Evolutionary conservation across 2,888 invertebrate genomes (phyloP).

Genomic region (Leucania comma): DNA sequence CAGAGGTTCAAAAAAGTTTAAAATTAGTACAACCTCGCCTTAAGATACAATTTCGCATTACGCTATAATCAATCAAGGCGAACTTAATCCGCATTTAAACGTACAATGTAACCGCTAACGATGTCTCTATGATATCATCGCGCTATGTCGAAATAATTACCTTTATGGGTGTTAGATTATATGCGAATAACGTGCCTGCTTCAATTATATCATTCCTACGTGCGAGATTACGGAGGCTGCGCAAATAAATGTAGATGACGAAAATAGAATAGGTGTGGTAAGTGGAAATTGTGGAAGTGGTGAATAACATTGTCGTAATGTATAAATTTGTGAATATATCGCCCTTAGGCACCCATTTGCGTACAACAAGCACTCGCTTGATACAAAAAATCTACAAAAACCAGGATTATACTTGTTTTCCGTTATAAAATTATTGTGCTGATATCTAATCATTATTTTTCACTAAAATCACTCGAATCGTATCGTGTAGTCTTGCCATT

Average conservation of each 20-base stretch:
- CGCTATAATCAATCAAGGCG: conserved; percentile 67
- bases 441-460: neutral
- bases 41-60: conserved; percentile 63
- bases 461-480: neutral
- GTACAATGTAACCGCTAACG: conserved; percentile 66
- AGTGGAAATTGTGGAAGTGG: neutral
- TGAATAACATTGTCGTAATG: neutral
- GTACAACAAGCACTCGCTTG: neutral
- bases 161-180: conserved; percentile 66
- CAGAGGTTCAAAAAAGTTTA: too few species aligned
- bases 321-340: neutral
- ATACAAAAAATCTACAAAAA: neutral
- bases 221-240: conserved; percentile 45
- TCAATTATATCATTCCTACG: conserved; percentile 61
- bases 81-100: conserved; percentile 66
- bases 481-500: neutral
- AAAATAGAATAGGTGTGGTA: conserved; percentile 44
- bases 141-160: conserved; percentile 67
- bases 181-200: conserved; percentile 60
- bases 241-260: conserved; percentile 29
- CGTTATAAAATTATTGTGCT: neutral
- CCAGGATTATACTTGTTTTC: neutral
- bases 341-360: neutral
- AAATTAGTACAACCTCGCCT: too few species aligned
- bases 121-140: conserved; percentile 61